A percentile compares a stretch with the other conserved stretches of the same genome.
Evolutionary conservation across 2,888 invertebrate species (phyloP).

Genomic region (Pammene aurita): DNA sequence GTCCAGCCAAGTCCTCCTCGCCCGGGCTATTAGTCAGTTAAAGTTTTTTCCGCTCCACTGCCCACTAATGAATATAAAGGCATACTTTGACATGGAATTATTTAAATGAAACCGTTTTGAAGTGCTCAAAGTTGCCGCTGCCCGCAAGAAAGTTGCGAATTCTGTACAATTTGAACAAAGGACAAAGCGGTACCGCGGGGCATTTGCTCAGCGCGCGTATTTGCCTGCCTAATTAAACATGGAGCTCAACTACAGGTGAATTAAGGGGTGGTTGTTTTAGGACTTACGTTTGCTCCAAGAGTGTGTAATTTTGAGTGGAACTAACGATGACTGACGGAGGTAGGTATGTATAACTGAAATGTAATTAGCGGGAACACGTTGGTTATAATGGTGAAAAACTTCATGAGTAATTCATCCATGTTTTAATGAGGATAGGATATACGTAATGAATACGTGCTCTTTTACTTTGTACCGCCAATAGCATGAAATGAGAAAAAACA

Average conservation of each 20-base stretch:
- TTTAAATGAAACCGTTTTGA: conserved; percentile 73
- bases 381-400: too few relatives aligned
- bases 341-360: background rate
- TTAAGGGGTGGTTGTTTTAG: conserved; percentile 59
- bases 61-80: conserved; percentile 55
- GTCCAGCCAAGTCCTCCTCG: background rate
- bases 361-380: background rate
- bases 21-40: conserved; percentile 16
- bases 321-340: conserved; percentile 4
- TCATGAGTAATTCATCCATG: too few relatives aligned
- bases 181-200: conserved; percentile 75
- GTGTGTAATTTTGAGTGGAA: conserved; percentile 2
- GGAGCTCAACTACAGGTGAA: conserved; percentile 60
- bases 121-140: conserved; percentile 67
- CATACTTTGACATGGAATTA: conserved; percentile 66
- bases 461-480: too few relatives aligned
- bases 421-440: too few relatives aligned
- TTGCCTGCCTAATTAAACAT: conserved; percentile 82
- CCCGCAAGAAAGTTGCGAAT: conserved; percentile 74
- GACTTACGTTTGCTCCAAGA: conserved; percentile 24
- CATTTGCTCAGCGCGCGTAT: conserved; percentile 76
- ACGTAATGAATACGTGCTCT: too few relatives aligned
- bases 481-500: too few relatives aligned
- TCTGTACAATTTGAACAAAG: conserved; percentile 68
- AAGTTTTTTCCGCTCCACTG: conserved; percentile 48